A percentile compares a stretch with the other conserved stretches of the same genome.
Conservation (phyloP, 2,888 invertebrate genomes). For the Nomada fabriciana region DNA sequence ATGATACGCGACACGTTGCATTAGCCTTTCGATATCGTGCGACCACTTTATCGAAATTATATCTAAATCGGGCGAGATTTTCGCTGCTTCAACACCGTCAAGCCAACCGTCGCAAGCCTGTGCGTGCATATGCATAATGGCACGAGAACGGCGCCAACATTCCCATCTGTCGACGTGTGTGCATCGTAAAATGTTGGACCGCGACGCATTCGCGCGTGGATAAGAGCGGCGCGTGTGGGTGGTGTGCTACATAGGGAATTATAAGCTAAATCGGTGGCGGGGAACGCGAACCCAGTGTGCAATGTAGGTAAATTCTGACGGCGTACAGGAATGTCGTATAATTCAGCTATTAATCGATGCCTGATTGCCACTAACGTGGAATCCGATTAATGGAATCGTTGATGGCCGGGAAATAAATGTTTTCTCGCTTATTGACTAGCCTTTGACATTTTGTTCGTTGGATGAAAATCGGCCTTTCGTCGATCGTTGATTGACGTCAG, state of each 20-base stretch:
- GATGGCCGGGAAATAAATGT: constrained; percentile 35
- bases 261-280: constrained; percentile 42
- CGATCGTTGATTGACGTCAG: not conserved
- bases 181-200: constrained; percentile 66
- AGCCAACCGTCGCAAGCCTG: constrained; percentile 16
- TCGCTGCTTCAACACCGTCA: constrained; percentile 34
- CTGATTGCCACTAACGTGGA: constrained; percentile 58
- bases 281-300: constrained; percentile 2
- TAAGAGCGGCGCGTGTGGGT: constrained; percentile 32
- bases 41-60: not conserved
- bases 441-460: constrained; percentile 32
- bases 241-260: constrained; percentile 41
- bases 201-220: constrained; percentile 50
- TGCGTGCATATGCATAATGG: constrained; percentile 26
- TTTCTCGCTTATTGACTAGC: not conserved
- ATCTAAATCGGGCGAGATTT: constrained; percentile 37
- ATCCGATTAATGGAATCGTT: constrained; percentile 52
- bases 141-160: constrained; percentile 78
- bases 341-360: constrained; percentile 67
- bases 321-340: constrained; percentile 64
- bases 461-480: constrained; percentile 5
- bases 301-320: constrained; percentile 48
- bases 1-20: not conserved
- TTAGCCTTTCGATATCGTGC: constrained; percentile 17
- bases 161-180: constrained; percentile 74